Conservation (phyloP, 2,797 vertebrate genomes). For the Simalia tracyae region DNA sequence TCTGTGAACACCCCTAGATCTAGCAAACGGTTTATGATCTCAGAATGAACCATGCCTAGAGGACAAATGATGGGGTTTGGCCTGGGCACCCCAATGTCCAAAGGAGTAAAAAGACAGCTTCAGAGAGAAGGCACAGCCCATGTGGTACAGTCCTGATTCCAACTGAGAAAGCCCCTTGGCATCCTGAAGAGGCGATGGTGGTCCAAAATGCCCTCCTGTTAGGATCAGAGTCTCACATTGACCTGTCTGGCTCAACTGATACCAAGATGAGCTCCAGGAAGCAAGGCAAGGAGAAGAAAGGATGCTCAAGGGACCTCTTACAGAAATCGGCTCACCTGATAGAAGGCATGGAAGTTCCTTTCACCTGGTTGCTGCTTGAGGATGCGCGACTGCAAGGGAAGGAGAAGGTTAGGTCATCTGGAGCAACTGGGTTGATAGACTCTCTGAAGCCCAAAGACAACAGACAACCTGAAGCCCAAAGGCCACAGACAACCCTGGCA, state of each 20-base stretch:
- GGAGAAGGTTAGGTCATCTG: neutral
- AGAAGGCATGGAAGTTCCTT: slow-evolving; percentile 93
- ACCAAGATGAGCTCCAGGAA: neutral
- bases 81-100: neutral
- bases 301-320: fast-evolving
- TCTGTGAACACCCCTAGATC: neutral
- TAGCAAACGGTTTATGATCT: neutral
- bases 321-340: slow-evolving; percentile 80
- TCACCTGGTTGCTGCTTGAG: slow-evolving; percentile 89
- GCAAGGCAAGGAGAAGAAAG: neutral
- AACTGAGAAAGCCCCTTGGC: neutral
- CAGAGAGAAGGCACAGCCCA: neutral
- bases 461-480: neutral
- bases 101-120: neutral
- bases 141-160: neutral
- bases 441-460: neutral
- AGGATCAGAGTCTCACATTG: neutral
- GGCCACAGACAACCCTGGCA: neutral
- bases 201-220: neutral
- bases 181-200: neutral
- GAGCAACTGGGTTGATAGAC: neutral
- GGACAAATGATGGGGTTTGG: neutral
- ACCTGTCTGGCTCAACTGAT: neutral
- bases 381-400: slow-evolving; percentile 83
- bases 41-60: neutral